Evolutionary conservation across 2,888 invertebrate genomes (phyloP).

Genomic region (Alloscopus bannaensis): DNA sequence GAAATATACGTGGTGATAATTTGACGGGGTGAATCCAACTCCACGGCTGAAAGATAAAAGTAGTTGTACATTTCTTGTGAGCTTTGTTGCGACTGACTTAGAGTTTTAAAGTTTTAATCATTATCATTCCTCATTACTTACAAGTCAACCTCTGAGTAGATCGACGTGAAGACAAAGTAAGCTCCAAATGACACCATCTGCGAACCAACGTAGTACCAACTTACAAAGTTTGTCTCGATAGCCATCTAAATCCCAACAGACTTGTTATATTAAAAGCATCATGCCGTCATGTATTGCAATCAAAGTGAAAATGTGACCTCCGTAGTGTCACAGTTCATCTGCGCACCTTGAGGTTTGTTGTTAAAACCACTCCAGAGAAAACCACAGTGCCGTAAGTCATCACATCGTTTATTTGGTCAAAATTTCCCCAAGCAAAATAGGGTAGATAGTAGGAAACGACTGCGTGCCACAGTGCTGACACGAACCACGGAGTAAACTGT

Average conservation of each 20-base stretch:
- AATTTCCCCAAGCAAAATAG: conserved; percentile 72
- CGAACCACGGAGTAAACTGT: conserved; percentile 81
- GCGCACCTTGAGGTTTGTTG: conserved; percentile 18
- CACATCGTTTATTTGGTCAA: conserved; percentile 74
- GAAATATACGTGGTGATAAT: conserved; percentile 77
- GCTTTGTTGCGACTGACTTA: conserved; percentile 1
- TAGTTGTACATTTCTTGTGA: too few relatives aligned
- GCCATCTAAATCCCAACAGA: conserved; percentile 77
- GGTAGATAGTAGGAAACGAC: conserved; percentile 80
- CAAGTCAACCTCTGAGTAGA: conserved; percentile 80
- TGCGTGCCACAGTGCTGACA: conserved; percentile 81
- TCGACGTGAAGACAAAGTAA: conserved; percentile 78
- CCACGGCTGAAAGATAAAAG: conserved; percentile 17
- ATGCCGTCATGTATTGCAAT: neutral
- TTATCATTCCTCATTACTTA: conserved; percentile 34
- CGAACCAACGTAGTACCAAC: conserved; percentile 77
- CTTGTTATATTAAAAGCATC: neutral
- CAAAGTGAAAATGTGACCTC: neutral
- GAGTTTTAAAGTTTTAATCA: too few relatives aligned
- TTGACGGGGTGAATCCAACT: conserved; percentile 46
- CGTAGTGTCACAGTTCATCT: neutral
- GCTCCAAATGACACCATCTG: conserved; percentile 78
- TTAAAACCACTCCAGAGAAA: conserved; percentile 24
- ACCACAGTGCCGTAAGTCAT: conserved; percentile 76
- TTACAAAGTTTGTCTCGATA: conserved; percentile 81